phyloP scores from a whole-genome alignment of 1,140 invertebrate genomes.

The Gonioctena quinquepunctata region DNA sequence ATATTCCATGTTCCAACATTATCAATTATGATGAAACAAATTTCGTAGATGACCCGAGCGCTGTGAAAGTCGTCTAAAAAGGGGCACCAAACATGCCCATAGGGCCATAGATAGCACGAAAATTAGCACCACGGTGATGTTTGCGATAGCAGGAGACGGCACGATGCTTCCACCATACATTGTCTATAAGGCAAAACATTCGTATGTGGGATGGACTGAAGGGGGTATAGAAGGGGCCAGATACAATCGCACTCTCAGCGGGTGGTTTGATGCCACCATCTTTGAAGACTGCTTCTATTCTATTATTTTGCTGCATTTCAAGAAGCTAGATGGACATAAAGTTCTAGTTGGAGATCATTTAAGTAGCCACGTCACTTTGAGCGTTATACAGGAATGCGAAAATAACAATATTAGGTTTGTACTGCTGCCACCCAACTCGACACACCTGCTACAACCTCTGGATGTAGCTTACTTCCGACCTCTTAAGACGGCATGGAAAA shows the following conservation, averaged over 20 bases:
- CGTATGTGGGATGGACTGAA: constrained; percentile 49
- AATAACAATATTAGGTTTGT: constrained; percentile 38
- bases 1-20: constrained; percentile 37
- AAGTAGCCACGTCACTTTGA: constrained; percentile 44
- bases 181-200: constrained; percentile 50
- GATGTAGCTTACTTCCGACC: constrained; percentile 54
- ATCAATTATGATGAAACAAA: constrained; percentile 57
- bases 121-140: constrained; percentile 21
- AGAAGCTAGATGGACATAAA: constrained; percentile 41
- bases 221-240: constrained; percentile 43
- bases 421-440: constrained; percentile 51
- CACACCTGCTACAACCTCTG: constrained; percentile 48
- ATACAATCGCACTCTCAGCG: constrained; percentile 51
- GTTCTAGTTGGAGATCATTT: constrained; percentile 51
- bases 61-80: constrained; percentile 27
- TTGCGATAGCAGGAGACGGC: constrained; percentile 16
- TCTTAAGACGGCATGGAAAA: constrained; percentile 52
- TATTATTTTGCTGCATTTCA: constrained; percentile 38
- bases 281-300: constrained; percentile 53
- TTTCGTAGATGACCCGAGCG: constrained; percentile 54
- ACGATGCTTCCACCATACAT: constrained; percentile 22
- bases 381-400: constrained; percentile 39
- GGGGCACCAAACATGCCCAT: constrained; percentile 23
- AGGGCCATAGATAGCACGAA: constrained; percentile 24
- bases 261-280: constrained; percentile 45